Base-by-base conservation (phyloP, 53 echinoderm and acorn worm genomes). In the Crossaster papposus region DNA sequence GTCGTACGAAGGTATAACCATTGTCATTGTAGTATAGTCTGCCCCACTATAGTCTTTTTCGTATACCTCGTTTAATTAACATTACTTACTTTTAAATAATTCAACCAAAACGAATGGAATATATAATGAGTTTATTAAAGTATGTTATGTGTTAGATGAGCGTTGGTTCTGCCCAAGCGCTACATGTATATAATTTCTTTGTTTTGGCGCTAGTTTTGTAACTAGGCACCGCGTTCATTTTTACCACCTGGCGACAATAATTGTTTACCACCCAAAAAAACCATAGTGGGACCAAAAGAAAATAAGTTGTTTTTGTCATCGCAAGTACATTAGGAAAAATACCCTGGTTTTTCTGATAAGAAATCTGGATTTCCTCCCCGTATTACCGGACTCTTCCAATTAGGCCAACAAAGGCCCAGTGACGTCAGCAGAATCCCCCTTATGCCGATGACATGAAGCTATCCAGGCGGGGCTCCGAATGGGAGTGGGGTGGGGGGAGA, bases 291-390 rank as follows among this genome's bases (percentile, higher is more conserved):
- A 86, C n/a, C n/a, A n/a, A n/a, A n/a, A n/a, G n/a, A 34, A 74
- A 77, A 23, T 87, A 87, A 87, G 30, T 87, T 87, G 87, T 87
- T 87, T 76, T 77, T 87, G 77, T 26, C 87, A 75, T 71, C 33
- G 58, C 4, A 87, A 58, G 58, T 35, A 76, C 58, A 52, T 20
- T 55, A n/a, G n/a, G n/a, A n/a, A 76, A 84, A 58, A 87, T 73
- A 85, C 87, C 87, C 87, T 87, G 87, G 77, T 87, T 87, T 87
- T 87, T 77, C 87, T 58, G 87, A 87, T 87, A 87, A 87, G 87
- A 55, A 87, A 35, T 76, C 77, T 75, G 58, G 87, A 87, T 87
- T 75, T 87, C 87, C 87, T 87, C 62, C n/a, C 44, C 64, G 58
- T n/a, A 76, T 76, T 87, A 87, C 87, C 87, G 87, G 87, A 87